Evolutionary conservation across 30 jellyfish, hydroid and myxozoan species (phyloP).

Genomic region (Mastigias papua): DNA sequence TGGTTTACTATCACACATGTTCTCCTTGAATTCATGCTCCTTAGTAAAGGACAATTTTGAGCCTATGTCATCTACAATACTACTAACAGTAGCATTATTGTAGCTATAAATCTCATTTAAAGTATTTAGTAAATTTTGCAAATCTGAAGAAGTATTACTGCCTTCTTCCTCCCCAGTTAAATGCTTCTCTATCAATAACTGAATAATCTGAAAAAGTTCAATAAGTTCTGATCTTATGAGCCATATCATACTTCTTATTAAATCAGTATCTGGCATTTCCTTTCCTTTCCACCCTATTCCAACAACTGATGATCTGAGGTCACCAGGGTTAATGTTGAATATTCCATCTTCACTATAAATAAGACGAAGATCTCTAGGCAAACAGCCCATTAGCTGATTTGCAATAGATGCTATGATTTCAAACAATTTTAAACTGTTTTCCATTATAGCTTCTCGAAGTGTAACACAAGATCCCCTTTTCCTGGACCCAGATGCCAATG

Average conservation of each 20-base stretch:
- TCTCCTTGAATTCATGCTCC: conserved; percentile 47
- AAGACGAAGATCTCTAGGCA: conserved; percentile 52
- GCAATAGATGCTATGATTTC: not conserved
- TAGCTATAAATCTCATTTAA: not conserved
- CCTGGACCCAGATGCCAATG: conserved; percentile 17
- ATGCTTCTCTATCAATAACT: not conserved
- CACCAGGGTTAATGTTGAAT: not conserved
- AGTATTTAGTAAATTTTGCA: not conserved
- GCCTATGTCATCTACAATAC: conserved; percentile 12
- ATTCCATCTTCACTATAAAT: conserved; percentile 27
- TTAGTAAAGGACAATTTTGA: conserved; percentile 34
- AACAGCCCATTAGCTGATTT: not conserved
- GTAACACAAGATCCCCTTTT: conserved; percentile 34
- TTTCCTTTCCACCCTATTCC: not conserved
- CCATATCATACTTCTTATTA: conserved; percentile 38
- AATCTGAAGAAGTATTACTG: not conserved
- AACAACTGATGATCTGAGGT: conserved; percentile 43
- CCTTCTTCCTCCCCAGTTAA: not conserved
- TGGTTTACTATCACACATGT: not conserved
- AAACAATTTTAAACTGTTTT: conserved; percentile 8
- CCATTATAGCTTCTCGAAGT: conserved; percentile 17
- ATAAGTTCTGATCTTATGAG: conserved; percentile 15
- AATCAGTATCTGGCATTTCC: conserved; percentile 8
- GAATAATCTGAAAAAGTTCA: conserved; percentile 27
- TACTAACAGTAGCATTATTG: not conserved